Evolutionary conservation across 2,797 vertebrate species (phyloP), one percentile per base, ranked within the genome.

Genomic region (Rhabdomys pumilio): DNA sequence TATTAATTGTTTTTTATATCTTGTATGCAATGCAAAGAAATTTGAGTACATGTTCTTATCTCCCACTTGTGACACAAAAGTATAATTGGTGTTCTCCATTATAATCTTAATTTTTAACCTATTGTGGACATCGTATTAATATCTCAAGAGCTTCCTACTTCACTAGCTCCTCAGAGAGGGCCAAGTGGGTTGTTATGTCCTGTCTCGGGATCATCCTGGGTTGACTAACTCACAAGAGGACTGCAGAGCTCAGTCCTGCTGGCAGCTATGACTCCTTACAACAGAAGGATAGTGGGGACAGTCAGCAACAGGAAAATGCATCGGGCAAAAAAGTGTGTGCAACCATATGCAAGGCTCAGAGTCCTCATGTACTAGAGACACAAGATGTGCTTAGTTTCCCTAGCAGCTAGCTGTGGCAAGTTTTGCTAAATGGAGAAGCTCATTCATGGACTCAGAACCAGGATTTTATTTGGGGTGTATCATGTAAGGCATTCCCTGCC

Each of bases 1-100:
- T 73, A 20, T 88, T 47, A 88, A 85, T 93, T 93, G 47, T 93
- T 90, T 75, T 90, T 96, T 22, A 38, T 94, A 93, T 95, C 77
- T 57, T 95, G 20, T 86, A 67, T 73, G 29, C 44, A 19, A 53
- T 92, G 41, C 31, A 84, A 63, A 94, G 59, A 63, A 19, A 88
- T 77, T 76, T 79, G 67, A 91, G 81, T 92, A 44, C 55, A 88
- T 77, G 72, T 29, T 90, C 38, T 94, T 92, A 44, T 59, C 87
- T 96, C 83, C 53, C 14, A 92, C 13, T 96, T 86, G 50, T 67
- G 96, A 93, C 7, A 77, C 22, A 89, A 76, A 93, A 91, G n/a
- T 73, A 80, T 61, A 79, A 34, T 72, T 61, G 76, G 50, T 77
- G 2, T 79, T 80, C 6, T 93, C 7, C 24, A 55, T 73, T 92